Evolutionary conservation across 2,888 invertebrate genomes (phyloP), one percentile per base, ranked within the genome.

Genomic region (Ophonus ardosiacus): DNA sequence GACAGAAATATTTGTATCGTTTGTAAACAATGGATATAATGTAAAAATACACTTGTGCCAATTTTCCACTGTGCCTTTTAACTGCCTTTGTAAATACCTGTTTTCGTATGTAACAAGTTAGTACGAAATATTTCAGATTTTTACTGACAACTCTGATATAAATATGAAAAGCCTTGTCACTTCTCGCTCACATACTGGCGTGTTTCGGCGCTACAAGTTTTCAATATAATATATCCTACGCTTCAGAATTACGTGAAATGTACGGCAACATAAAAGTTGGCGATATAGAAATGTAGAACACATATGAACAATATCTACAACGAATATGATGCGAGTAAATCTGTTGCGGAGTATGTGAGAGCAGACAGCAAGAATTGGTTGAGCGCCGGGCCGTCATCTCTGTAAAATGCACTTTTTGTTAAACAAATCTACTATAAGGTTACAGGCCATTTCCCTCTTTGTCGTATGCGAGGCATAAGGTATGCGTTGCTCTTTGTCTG

Each of bases 391-490:
- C 21, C 38, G n/a, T 68, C 63, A 68, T 68, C 38, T 38, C 10
- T 68, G 15, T 31, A 15, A 68, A 68, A 68, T 40, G 68, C 68
- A 68, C 38, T 68, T 68, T 68, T 38, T 68, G 38, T 38, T 38
- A 68, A 68, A 68, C 68, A 68, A 68, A 68, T 68, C 68, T 5
- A 38, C 38, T 31, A 31, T n/a, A 38, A 31, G 68, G 68, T 68
- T 68, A 38, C 68, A 15, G 31, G n/a, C 68, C 38, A 68, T 68
- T 68, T 68, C 38, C 31, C 13, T 68, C 68, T 68, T 68, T 68
- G 15, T 68, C 38, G n/a, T 13, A 15, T 7, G n/a, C 7, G 31
- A 38, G 38, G 24, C 38, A 38, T 24, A 31, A 31, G 7, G 68
- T 31, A 68, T 68, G 38, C 31, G 31, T 6, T 1, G 31, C 31